Conservation (phyloP, 2,113 vertebrate genomes). For the Thamnophis sirtalis region DNA sequence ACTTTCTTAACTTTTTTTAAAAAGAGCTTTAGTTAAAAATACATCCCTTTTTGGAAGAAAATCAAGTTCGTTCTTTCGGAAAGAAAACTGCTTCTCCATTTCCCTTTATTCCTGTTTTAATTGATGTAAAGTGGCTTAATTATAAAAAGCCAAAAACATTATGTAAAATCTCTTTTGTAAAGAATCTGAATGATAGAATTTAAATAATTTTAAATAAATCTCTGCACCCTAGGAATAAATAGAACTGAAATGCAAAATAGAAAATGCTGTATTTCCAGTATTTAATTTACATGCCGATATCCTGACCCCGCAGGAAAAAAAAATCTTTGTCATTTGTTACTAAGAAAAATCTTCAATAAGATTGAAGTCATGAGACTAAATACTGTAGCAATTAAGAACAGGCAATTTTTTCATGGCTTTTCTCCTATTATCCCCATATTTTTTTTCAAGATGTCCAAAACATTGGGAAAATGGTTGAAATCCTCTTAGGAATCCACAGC, state of each 20-base stretch:
- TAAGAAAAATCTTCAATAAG: neutral
- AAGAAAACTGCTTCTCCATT: conserved; percentile 13
- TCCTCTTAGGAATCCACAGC: neutral
- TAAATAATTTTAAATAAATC: neutral
- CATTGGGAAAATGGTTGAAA: neutral
- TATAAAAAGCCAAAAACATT: neutral
- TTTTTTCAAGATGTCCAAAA: neutral
- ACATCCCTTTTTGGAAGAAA: neutral
- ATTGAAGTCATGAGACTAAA: neutral
- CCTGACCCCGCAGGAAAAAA: neutral
- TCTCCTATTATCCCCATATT: neutral
- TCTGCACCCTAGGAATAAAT: neutral
- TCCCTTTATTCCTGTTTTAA: conserved; percentile 8
- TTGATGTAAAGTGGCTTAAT: conserved; percentile 19
- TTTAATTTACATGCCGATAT: neutral
- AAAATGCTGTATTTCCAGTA: neutral
- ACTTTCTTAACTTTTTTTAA: conserved; percentile 2
- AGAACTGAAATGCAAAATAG: neutral
- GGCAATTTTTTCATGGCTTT: neutral
- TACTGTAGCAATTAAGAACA: neutral
- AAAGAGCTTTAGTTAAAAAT: neutral
- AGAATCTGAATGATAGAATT: conserved; percentile 7
- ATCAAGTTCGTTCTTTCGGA: neutral
- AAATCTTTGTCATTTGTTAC: neutral
- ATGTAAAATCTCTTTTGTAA: neutral